Evolutionary conservation across 2,113 vertebrate species (phyloP), one percentile per base, ranked within the genome.

Genomic region (Uria lomvia): DNA sequence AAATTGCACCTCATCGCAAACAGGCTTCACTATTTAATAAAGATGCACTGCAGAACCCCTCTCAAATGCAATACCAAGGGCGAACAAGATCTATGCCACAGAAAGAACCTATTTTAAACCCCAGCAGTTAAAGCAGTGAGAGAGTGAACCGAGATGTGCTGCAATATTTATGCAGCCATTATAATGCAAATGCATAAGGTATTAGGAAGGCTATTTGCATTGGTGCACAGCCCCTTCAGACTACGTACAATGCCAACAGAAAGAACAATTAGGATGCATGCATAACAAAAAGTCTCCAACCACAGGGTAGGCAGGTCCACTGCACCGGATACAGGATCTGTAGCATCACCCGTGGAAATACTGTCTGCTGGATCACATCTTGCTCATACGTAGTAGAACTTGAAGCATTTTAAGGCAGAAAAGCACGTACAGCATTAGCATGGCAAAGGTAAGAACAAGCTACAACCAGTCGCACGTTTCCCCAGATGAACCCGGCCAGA

Each of bases 81-180:
- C 9, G 3, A 88, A 59, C 45, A 65, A 93, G 76, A 96, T 43
- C 84, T 14, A 8, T 14, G 65, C 80, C 65, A 74, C 59, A 91
- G 66, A 91, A 55, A 71, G 62, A 92, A 60, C 40, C 66, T 79
- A 82, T 90, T 92, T 96, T 72, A 90, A 93, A 96, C 20, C 65
- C 38, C 2, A 95, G 74, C 88, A 94, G 90, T 36, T 85, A 90
- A 83, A 92, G 90, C 81, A 90, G 38, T 0, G 17, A 71, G 74
- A 5, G 86, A 75, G 88, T 8, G 84, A 96, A 95, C 68, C 2
- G 47, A 94, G 73, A 83, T 52, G 62, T 74, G 78, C 92, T 95
- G 93, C 73, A 96, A 65, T 92, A 95, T 93, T 95, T 96, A 96
- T 90, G 92, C 74, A 89, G 82, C 77, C 79, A 95, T 86, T 94